phyloP scores from a whole-genome alignment of 2,888 invertebrate genomes.

The Acheta domesticus region DNA sequence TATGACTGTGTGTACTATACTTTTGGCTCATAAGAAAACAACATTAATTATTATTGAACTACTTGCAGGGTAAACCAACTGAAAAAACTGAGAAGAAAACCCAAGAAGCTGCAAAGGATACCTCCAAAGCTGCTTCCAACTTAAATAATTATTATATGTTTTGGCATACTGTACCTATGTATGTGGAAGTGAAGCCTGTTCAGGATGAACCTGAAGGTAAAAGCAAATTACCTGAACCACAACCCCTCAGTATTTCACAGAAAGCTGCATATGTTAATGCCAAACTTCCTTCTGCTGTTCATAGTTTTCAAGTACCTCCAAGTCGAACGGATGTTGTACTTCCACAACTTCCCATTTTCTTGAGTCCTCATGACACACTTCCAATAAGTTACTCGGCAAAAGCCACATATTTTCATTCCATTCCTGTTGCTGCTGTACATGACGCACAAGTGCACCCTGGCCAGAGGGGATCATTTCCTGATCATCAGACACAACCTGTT shows the following conservation, averaged over 20 bases:
- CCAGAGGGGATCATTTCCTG: constrained; percentile 38
- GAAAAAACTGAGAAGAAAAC: background rate
- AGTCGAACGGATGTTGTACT: background rate
- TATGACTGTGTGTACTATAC: background rate
- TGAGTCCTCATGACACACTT: background rate
- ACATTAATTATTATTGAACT: no score
- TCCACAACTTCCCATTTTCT: background rate
- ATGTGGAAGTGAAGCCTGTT: constrained; percentile 26
- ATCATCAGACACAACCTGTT: constrained; percentile 37
- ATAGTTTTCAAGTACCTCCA: constrained; percentile 11
- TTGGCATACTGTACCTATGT: constrained; percentile 61
- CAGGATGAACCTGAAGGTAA: constrained; percentile 21
- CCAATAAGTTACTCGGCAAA: constrained; percentile 34
- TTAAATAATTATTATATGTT: constrained; percentile 53
- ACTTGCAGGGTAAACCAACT: background rate
- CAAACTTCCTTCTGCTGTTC: background rate
- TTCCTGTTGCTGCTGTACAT: constrained; percentile 45
- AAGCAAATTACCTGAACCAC: background rate
- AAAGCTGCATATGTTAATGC: background rate
- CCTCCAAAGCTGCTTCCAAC: background rate
- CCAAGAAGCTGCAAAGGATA: background rate
- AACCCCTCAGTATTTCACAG: background rate
- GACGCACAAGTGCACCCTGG: constrained; percentile 44
- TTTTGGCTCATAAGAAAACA: background rate
- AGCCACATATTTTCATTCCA: constrained; percentile 39